Evolutionary conservation across 2,888 invertebrate genomes (phyloP).

Genomic region (Hipparchia semele): DNA sequence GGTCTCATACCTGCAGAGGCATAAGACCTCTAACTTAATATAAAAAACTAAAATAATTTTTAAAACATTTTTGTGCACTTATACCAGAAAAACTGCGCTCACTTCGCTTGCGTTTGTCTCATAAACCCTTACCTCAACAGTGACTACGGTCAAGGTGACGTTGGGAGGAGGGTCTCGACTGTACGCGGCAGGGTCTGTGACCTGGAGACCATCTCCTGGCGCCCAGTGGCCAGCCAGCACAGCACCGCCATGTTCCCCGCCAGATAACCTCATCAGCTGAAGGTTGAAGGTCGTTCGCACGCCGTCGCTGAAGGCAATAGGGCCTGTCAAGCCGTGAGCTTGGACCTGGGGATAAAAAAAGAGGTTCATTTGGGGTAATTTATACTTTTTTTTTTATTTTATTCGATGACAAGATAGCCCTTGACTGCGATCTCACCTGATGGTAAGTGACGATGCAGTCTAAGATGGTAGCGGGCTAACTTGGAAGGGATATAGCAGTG

Average conservation of each 20-base stretch:
- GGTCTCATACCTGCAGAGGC: no score
- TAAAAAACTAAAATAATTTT: not conserved
- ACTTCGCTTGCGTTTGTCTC: not conserved
- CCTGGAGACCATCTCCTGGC: conserved; percentile 88
- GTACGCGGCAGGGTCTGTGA: conserved; percentile 93
- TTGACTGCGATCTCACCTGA: no score
- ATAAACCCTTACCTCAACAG: conserved; percentile 87
- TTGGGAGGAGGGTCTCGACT: conserved; percentile 92
- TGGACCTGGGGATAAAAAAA: conserved; percentile 84
- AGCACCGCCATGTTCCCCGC: conserved; percentile 84
- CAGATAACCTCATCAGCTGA: conserved; percentile 91
- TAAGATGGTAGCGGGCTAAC: no score
- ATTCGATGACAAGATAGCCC: no score
- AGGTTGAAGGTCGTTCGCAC: conserved; percentile 92
- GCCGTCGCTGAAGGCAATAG: conserved; percentile 93
- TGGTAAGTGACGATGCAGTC: no score
- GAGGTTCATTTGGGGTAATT: no score
- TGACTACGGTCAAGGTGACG: conserved; percentile 95
- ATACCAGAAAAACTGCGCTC: no score
- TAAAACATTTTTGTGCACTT: not conserved
- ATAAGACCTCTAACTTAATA: no score
- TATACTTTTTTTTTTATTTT: no score
- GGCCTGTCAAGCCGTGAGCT: conserved; percentile 94
- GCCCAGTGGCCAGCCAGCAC: conserved; percentile 93
- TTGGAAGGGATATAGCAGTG: no score